Conservation (phyloP, 2,888 invertebrate species). For the Automeris io region DNA sequence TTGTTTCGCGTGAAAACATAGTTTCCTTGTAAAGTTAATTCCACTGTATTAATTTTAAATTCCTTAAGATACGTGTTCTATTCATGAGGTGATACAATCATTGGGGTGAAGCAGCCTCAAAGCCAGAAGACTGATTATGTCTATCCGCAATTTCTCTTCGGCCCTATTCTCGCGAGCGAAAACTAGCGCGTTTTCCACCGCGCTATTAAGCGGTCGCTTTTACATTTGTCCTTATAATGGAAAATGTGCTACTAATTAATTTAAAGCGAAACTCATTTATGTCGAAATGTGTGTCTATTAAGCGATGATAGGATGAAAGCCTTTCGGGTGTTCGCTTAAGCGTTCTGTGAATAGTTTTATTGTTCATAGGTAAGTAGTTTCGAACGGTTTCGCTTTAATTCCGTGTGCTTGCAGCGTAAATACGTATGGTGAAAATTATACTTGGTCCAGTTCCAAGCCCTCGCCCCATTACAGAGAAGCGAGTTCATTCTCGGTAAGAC, state of each 20-base stretch:
- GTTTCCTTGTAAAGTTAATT: neutral
- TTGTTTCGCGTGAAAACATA: constrained; percentile 7
- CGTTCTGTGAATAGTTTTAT: constrained; percentile 46
- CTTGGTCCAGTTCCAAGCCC: constrained; percentile 71
- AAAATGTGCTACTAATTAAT: constrained; percentile 77
- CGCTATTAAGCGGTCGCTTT: constrained; percentile 76
- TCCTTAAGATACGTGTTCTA: neutral
- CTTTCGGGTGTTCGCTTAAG: constrained; percentile 50
- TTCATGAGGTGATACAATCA: constrained; percentile 62
- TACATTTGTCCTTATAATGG: constrained; percentile 78
- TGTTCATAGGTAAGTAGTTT: constrained; percentile 51
- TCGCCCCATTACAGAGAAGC: constrained; percentile 75
- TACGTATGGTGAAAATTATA: constrained; percentile 59
- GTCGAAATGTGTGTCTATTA: constrained; percentile 75
- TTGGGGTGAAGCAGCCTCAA: constrained; percentile 72
- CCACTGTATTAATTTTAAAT: neutral
- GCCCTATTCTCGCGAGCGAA: constrained; percentile 74
- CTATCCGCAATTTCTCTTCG: constrained; percentile 76
- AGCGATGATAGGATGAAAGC: constrained; percentile 66
- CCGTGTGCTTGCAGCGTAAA: constrained; percentile 17
- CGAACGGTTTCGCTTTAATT: constrained; percentile 43
- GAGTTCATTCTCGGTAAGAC: constrained; percentile 77
- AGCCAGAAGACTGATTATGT: constrained; percentile 78
- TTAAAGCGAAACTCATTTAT: constrained; percentile 76
- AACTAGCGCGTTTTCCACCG: constrained; percentile 77